phyloP scores from a whole-genome alignment of 2,113 vertebrate genomes.

The Herpetotheres cachinnans region DNA sequence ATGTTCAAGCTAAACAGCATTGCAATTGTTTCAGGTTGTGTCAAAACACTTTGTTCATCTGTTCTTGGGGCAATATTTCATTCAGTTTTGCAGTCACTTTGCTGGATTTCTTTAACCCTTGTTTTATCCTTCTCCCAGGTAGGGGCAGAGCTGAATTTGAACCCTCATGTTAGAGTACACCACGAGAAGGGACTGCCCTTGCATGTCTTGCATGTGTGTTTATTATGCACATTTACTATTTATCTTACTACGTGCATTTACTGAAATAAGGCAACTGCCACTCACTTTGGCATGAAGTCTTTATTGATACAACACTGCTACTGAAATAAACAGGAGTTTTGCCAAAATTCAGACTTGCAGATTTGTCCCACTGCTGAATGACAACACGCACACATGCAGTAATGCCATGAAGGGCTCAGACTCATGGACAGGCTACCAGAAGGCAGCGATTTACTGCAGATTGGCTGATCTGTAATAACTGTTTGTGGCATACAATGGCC shows the following conservation, averaged over 20 bases:
- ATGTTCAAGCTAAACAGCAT: not conserved
- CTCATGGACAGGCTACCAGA: not conserved
- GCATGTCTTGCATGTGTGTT: not conserved
- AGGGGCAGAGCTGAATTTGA: not conserved
- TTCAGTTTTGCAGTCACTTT: not conserved
- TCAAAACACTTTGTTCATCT: not conserved
- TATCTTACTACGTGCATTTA: not conserved
- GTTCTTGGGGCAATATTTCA: not conserved
- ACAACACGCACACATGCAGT: not conserved
- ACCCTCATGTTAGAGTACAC: not conserved
- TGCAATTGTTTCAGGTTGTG: not conserved
- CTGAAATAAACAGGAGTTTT: not conserved
- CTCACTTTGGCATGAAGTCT: not conserved
- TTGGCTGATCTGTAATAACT: not conserved
- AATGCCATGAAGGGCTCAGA: not conserved
- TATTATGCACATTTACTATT: not conserved
- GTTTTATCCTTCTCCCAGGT: not conserved
- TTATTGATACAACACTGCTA: not conserved
- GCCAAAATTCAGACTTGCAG: not conserved
- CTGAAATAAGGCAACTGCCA: not conserved
- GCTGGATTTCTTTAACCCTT: not conserved
- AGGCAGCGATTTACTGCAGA: not conserved
- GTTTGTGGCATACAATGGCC: not conserved
- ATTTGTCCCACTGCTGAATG: not conserved
- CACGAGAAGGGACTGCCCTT: not conserved